Base-by-base conservation (phyloP, 2,888 invertebrate genomes). In the Athripsodes cinereus region DNA sequence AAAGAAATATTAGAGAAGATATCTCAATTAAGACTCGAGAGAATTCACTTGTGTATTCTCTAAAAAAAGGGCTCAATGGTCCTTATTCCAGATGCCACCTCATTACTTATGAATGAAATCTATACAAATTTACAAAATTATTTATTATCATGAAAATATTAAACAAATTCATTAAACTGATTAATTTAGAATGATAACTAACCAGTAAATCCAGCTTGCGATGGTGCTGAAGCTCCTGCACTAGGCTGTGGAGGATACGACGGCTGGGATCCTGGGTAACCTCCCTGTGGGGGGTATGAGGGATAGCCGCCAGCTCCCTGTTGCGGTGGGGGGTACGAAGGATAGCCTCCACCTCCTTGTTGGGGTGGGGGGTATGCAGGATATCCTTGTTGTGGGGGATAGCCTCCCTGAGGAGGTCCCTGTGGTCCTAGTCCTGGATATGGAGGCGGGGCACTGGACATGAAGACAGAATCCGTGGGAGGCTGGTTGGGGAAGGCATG, bases 391-490 rank as follows among this genome's bases (percentile, higher is more conserved):
- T 64, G 50, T 64, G 72, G 65, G 3, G 74, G 73, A 44, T 11
- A 65, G 57, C 60, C 67, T 61, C 65, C 64, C 52, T 68, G 68
- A 34, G 67, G 64, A 59, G 69, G 68, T 47, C 69, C 64, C 22
- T 51, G 66, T 35, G 59, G 34, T 57, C 64, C 60, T 62, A 96
- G 87, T 58, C 96, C 96, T 16, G 96, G 95, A 75, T 96, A 96
- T 2, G 96, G 96, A 50, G 96, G 96, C 22, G 96, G 96, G 71
- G 85, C 90, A 71, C 92, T 89, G 49, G 89, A 90, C 81, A 93
- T 90, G 72, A 86, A 96, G 22, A 96, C 95, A 20, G 87, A 85
- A 72, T 90, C 89, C 26, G 88, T 86, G 71, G 86, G 83, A 11
- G 87, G 87, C 54, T 83, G 84, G 67, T 84, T 81, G 0, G 84